Evolutionary conservation across 2,888 invertebrate genomes (phyloP).

Genomic region (Volucella inflata): DNA sequence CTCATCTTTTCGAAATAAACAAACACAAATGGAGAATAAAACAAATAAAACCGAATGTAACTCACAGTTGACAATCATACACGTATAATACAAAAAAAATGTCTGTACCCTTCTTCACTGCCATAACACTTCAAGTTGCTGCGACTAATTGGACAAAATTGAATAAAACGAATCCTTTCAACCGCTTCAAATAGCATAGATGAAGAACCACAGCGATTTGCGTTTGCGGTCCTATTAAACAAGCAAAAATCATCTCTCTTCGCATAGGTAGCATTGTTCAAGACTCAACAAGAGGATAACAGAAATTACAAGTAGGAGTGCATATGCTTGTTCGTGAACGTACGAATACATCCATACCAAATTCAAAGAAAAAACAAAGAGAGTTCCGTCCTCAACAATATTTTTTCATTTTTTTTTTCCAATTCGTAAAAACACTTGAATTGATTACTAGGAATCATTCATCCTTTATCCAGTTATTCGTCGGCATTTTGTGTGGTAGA

Average conservation of each 20-base stretch:
- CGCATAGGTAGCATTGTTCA: conserved; percentile 69
- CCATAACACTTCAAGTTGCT: conserved; percentile 2
- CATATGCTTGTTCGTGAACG: conserved; percentile 3
- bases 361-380: conserved; percentile 55
- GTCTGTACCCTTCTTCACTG: not conserved
- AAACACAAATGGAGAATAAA: too few species aligned
- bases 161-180: conserved; percentile 18
- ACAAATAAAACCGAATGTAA: too few species aligned
- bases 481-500: conserved; percentile 37
- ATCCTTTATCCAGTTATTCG: conserved; percentile 56
- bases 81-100: too few species aligned
- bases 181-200: conserved; percentile 35
- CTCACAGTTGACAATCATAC: not conserved
- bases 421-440: conserved; percentile 62
- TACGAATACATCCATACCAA: conserved; percentile 8
- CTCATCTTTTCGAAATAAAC: too few species aligned
- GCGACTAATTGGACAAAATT: conserved; percentile 57
- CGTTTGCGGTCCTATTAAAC: conserved; percentile 19
- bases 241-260: conserved; percentile 26
- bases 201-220: conserved; percentile 6
- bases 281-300: conserved; percentile 47
- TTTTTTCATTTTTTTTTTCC: not conserved
- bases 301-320: conserved; percentile 14
- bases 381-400: conserved; percentile 14
- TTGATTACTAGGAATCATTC: conserved; percentile 73